Evolutionary conservation across 2,888 invertebrate genomes (phyloP).

Genomic region (Pomacea canaliculata): DNA sequence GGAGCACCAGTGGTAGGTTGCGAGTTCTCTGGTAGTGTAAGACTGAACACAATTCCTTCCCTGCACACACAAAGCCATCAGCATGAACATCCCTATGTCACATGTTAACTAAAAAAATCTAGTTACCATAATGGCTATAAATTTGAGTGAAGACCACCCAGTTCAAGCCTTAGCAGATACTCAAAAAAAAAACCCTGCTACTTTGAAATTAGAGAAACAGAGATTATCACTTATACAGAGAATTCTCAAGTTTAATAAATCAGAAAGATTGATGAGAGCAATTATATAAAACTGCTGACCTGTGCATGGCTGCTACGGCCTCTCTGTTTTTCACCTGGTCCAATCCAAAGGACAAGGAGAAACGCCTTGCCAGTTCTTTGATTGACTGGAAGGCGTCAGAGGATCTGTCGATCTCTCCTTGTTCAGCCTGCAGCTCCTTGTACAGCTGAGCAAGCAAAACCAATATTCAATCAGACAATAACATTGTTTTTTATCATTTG

Average conservation of each 20-base stretch:
- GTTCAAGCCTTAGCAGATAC: no score
- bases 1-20: slow-evolving; percentile 82
- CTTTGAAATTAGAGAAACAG: background rate
- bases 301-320: slow-evolving; percentile 92
- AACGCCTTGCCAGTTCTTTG: slow-evolving; percentile 96
- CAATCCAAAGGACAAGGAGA: slow-evolving; percentile 95
- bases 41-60: slow-evolving; percentile 90
- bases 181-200: no score
- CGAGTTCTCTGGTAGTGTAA: slow-evolving; percentile 73
- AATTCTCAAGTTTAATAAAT: no score
- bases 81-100: no score
- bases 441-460: slow-evolving; percentile 77
- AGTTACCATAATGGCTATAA: no score
- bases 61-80: slow-evolving; percentile 69
- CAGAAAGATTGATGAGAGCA: no score
- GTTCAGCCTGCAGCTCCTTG: slow-evolving; percentile 77
- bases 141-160: no score
- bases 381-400: slow-evolving; percentile 89
- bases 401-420: slow-evolving; percentile 75
- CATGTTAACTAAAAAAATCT: no score
- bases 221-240: background rate
- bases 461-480: no score
- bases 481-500: no score
- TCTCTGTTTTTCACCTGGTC: slow-evolving; percentile 97
- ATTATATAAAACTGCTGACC: slow-evolving; percentile 46